Evolutionary conservation across 2,888 invertebrate genomes (phyloP).

Genomic region (Autographa pulchrina): DNA sequence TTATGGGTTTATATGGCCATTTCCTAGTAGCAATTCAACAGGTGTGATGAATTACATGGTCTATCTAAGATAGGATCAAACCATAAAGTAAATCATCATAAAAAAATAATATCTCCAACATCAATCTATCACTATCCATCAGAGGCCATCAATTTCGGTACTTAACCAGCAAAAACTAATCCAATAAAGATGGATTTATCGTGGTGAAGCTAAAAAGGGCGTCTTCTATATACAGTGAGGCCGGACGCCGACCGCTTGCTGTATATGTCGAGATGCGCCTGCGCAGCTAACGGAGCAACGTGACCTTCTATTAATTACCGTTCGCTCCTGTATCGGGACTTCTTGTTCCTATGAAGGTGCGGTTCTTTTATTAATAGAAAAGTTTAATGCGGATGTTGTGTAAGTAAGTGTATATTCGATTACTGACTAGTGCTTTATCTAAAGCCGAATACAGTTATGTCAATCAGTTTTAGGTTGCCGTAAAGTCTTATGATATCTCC

Average conservation of each 20-base stretch:
- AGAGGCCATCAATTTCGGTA: constrained; percentile 48
- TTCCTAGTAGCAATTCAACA: neutral
- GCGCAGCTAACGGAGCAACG: constrained; percentile 80
- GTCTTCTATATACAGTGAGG: constrained; percentile 75
- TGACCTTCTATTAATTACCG: constrained; percentile 88
- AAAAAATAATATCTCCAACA: neutral
- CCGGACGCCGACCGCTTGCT: constrained; percentile 76
- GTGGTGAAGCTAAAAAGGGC: constrained; percentile 62
- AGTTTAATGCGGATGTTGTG: neutral
- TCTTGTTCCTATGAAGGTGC: constrained; percentile 59
- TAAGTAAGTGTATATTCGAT: neutral
- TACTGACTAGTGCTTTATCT: no score
- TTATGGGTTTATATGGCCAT: neutral
- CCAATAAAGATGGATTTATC: constrained; percentile 52
- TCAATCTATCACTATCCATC: constrained; percentile 18
- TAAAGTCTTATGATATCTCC: no score
- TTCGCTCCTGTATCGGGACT: constrained; percentile 77
- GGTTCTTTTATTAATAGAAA: constrained; percentile 9
- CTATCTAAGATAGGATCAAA: neutral
- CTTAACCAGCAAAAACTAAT: constrained; percentile 49
- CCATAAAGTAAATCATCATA: neutral
- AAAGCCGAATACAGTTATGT: no score
- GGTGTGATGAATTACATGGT: neutral
- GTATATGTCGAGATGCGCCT: constrained; percentile 81
- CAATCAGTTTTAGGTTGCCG: no score